phyloP scores from a whole-genome alignment of 2,113 vertebrate species.

The Pygoscelis antarcticus region DNA sequence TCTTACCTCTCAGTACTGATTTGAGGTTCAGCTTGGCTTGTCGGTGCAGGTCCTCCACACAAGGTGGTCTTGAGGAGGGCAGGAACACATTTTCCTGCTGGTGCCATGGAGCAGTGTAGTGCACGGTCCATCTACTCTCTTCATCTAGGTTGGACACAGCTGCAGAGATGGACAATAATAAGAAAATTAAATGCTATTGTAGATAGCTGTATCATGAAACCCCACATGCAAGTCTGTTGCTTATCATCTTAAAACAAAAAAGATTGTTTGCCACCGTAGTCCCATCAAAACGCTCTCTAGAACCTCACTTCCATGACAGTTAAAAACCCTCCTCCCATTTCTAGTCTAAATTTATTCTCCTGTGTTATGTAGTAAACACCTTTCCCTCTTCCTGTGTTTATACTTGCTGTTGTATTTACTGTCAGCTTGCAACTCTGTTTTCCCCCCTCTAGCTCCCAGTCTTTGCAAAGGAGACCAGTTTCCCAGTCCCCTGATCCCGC shows the following conservation, averaged over 20 bases:
- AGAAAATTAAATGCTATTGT: background rate
- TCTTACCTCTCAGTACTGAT: constrained; percentile 91
- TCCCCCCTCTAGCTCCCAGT: accelerated
- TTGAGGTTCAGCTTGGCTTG: constrained; percentile 98
- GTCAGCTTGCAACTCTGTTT: background rate
- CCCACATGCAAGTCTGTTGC: accelerated
- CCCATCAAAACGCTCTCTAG: background rate
- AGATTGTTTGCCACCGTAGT: background rate
- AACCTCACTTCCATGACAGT: background rate
- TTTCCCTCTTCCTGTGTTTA: background rate
- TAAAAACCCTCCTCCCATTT: background rate
- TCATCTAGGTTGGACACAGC: constrained; percentile 97
- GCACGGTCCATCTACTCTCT: constrained; percentile 95
- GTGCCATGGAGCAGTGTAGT: constrained; percentile 95
- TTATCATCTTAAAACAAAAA: background rate
- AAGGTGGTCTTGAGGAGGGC: constrained; percentile 86
- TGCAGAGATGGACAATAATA: constrained; percentile 57
- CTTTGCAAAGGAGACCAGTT: background rate
- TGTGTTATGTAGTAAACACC: background rate
- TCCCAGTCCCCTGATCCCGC: background rate
- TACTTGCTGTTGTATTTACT: background rate
- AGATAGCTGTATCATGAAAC: background rate
- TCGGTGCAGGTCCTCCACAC: constrained; percentile 93
- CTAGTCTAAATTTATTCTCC: background rate
- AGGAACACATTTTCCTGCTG: constrained; percentile 98